Evolutionary conservation across 2,113 vertebrate species (phyloP), one percentile per base, ranked within the genome.

Genomic region (Brachypteracias leptosomus): DNA sequence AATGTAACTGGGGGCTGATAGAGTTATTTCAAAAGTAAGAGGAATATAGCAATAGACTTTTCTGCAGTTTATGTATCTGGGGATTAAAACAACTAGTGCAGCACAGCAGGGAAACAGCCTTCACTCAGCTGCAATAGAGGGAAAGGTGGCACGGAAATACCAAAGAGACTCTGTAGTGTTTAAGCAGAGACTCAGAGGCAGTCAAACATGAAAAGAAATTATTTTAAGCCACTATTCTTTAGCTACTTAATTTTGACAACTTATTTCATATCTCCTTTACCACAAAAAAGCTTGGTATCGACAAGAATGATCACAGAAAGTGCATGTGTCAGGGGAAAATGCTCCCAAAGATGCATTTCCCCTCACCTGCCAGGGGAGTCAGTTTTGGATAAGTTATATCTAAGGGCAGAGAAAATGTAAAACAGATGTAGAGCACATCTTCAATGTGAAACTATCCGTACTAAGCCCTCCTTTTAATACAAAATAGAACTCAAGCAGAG

Each of bases 251-350:
- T 87, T 89, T 89, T 92, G 84, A 92, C 90, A 94, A 88, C 77
- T 90, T 88, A 75, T 85, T 96, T 94, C 44, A 40, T 81, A 92
- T 51, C 74, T 74, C 31, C 73, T 96, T 94, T 92, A 89, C 71
- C 55, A 96, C 44, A 74, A 75, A 91, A n/a, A 94, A 73, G 8
- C 40, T 83, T 71, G 78, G 20, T 92, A 89, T 36, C 0, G 1
- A 62, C 22, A 68, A 81, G 51, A 79, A 72, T 1, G 11, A 77
- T 92, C 84, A 85, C 52, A 70, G 67, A 75, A 81, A 62, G 22
- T 40, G 29, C 31, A 58, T 11, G 20, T 87, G 61, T 46, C 40
- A 62, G 51, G 13, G 35, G 28, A 65, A 89, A 95, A 82, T 7
- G 12, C 42, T 96, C 82, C 67, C 75, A 68, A 71, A 92, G 47